Evolutionary conservation across 2,113 vertebrate genomes (phyloP), one percentile per base, ranked within the genome.

Genomic region (Thalassarche chlororhynchos): DNA sequence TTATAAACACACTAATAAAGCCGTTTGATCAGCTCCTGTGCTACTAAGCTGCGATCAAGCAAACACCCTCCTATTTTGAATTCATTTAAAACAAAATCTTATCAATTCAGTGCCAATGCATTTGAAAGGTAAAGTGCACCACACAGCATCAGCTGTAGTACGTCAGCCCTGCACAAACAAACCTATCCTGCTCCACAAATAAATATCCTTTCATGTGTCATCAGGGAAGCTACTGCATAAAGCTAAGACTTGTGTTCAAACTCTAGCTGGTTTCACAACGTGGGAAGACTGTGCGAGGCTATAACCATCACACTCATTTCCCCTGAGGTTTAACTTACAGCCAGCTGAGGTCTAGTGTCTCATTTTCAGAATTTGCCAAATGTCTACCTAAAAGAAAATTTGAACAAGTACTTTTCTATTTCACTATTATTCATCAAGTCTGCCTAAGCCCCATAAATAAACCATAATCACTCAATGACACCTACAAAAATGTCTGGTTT

Each of bases 371-470:
- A 84, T 42, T 28, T 84, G 83, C 58, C 47, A 91, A 93, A 70
- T 82, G 71, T 38, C 34, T 65, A 62, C 23, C 85, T 20, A 40
- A 66, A 58, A 92, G 65, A 96, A 93, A 91, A 88, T 64, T 1
- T 62, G 51, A 91, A n/a, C 57, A 76, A 55, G 40, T 72, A 82
- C 69, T 97, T 66, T 87, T 86, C 55, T 91, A 74, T 95, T 94
- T 94, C 91, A 44, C 58, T 96, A 96, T 97, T 97, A 97, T 96
- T 97, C 95, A 96, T 83, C 55, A 16, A 31, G 44, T 24, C 65
- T 74, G 40, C 0, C 0, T 89, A 94, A 97, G 57, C 25, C 81
- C 75, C 17, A 11, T 84, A 95, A 82, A 91, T 89, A 91, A 89
- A 92, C 90, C 36, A 49, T 38, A 68, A 87, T 79, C 86, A 52